These are phyloP conservation scores for Gallinago solitaria DNA, from an alignment of 2,797 vertebrate species.

Conservation along the genomic window DNA sequence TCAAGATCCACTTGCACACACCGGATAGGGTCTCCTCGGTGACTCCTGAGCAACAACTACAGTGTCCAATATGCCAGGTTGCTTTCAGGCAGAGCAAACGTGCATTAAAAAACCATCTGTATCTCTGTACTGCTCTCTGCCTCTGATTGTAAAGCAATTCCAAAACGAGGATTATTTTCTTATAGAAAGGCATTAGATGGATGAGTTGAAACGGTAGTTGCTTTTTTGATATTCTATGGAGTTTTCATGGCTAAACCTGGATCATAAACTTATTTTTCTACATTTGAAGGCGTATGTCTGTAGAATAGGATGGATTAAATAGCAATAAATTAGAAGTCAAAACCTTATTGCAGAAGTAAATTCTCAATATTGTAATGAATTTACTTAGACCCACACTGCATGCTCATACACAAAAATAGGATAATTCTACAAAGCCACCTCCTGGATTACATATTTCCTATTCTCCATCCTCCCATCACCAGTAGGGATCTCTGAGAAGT, in stretches of 20 bases:
- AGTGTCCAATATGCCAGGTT: rapidly evolving
- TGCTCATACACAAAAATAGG: not conserved
- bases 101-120: not conserved
- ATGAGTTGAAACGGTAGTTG: not conserved
- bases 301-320: not conserved
- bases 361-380: not conserved
- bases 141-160: not conserved
- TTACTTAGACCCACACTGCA: not conserved
- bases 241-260: not conserved
- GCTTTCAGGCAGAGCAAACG: not conserved
- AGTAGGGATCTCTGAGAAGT: not conserved
- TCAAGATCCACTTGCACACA: rapidly evolving
- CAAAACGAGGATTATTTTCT: not conserved
- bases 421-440: not conserved
- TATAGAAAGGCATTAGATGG: not conserved
- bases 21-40: rapidly evolving
- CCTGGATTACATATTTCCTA: not conserved
- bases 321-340: not conserved
- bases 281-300: not conserved
- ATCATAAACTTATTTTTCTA: not conserved
- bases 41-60: not conserved
- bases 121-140: not conserved
- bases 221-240: not conserved
- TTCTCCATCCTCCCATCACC: not conserved
- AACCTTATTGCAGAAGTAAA: not conserved